A percentile compares a stretch with the other conserved stretches of the same genome.
Conservation (phyloP, 2,113 vertebrate genomes). For the Reinhardtius hippoglossoides region DNA sequence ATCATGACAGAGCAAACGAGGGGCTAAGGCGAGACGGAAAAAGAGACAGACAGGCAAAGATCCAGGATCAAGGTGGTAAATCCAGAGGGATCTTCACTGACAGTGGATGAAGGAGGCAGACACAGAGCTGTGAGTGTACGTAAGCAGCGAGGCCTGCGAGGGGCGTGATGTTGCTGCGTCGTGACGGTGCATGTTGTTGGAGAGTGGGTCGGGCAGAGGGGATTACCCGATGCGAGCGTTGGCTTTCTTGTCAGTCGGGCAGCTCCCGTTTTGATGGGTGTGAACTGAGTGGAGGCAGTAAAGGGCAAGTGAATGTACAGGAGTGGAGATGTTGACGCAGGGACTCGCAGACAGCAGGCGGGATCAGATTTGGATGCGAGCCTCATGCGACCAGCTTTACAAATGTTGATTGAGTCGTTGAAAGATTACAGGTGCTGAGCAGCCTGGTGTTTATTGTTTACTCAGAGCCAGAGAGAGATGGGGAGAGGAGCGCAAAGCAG, state of each 20-base stretch:
- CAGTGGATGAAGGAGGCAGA: conserved; percentile 58
- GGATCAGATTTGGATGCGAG: conserved; percentile 58
- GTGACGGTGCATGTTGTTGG: conserved; percentile 49
- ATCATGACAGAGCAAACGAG: conserved; percentile 8
- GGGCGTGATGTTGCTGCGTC: conserved; percentile 22
- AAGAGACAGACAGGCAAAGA: conserved; percentile 38
- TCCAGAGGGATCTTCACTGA: conserved; percentile 50
- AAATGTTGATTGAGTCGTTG: conserved; percentile 77
- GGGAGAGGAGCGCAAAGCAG: background rate
- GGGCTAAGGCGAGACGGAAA: conserved; percentile 51
- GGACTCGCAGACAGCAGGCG: conserved; percentile 45
- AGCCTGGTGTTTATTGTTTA: conserved; percentile 69
- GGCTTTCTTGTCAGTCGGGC: conserved; percentile 38
- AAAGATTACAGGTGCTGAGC: conserved; percentile 71
- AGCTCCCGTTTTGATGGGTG: conserved; percentile 25
- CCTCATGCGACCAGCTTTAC: conserved; percentile 65
- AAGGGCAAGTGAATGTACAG: conserved; percentile 20
- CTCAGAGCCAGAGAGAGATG: background rate
- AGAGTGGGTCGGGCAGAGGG: conserved; percentile 33
- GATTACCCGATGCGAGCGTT: conserved; percentile 44
- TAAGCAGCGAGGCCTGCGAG: conserved; percentile 45
- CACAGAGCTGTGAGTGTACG: conserved; percentile 51
- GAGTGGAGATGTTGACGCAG: conserved; percentile 31
- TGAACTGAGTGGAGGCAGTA: conserved; percentile 29
- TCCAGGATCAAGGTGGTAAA: conserved; percentile 37